Evolutionary conservation across 2,797 vertebrate genomes (phyloP).

Genomic region (Onychomys arenicola): DNA sequence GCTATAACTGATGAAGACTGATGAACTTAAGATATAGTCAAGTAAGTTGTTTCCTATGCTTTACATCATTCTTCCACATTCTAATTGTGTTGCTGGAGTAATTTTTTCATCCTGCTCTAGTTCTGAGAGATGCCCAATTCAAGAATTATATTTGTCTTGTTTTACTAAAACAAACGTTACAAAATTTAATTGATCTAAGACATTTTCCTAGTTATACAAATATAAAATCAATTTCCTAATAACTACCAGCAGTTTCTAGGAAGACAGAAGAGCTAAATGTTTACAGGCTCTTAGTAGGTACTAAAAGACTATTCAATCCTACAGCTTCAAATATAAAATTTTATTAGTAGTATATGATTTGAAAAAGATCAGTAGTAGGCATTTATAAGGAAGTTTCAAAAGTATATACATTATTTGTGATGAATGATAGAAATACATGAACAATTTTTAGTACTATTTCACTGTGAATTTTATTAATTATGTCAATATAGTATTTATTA

Average conservation of each 20-base stretch:
- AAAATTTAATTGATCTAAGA: neutral
- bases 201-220: neutral
- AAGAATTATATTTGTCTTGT: neutral
- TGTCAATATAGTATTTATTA: constrained; percentile 29
- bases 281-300: neutral
- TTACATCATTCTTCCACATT: neutral
- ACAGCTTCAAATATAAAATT: neutral
- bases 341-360: neutral
- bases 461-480: constrained; percentile 36
- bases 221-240: constrained; percentile 6
- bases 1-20: neutral
- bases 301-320: neutral
- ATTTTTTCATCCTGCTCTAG: neutral
- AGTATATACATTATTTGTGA: neutral
- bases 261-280: neutral
- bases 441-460: constrained; percentile 15
- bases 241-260: constrained; percentile 22
- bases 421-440: neutral
- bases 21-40: neutral
- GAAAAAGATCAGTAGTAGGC: neutral
- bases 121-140: neutral
- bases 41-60: neutral
- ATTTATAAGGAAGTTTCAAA: neutral
- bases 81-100: neutral
- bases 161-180: constrained; percentile 8